A percentile compares a stretch with the other conserved stretches of the same genome.
phyloP scores from a whole-genome alignment of 2,888 invertebrate species.

The Galerucella calmariensis region DNA sequence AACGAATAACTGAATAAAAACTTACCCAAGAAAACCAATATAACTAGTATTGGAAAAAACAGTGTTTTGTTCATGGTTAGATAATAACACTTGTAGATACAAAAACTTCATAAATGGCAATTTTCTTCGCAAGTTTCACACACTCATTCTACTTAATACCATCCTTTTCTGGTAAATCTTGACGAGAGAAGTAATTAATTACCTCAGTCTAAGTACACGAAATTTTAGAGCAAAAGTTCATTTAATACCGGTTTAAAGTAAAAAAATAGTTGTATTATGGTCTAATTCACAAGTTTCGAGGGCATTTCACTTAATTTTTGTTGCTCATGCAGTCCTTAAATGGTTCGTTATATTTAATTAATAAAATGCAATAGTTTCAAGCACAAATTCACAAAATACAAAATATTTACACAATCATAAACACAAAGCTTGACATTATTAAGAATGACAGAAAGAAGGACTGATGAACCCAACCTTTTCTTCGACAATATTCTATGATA shows the following conservation, averaged over 20 bases:
- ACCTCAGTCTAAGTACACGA: constrained; percentile 23
- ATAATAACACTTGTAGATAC: constrained; percentile 18
- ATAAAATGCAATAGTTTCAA: neutral
- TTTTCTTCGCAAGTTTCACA: constrained; percentile 1
- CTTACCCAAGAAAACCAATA: constrained; percentile 22
- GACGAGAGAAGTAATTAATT: constrained; percentile 16
- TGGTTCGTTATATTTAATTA: constrained; percentile 3
- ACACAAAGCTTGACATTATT: constrained; percentile 31
- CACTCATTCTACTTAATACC: constrained; percentile 11
- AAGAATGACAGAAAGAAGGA: constrained; percentile 15
- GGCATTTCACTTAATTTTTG: neutral
- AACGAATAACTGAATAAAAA: constrained; percentile 9
- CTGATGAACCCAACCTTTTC: constrained; percentile 20
- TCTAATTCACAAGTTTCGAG: constrained; percentile 34
- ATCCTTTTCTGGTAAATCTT: constrained; percentile 8
- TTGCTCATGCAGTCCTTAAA: neutral
- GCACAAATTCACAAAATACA: constrained; percentile 6
- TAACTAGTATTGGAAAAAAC: constrained; percentile 4
- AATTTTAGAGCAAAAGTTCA: constrained; percentile 47
- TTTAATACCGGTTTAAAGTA: constrained; percentile 42
- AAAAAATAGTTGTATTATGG: constrained; percentile 29
- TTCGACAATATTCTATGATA: neutral
- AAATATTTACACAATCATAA: constrained; percentile 34
- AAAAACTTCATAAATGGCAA: constrained; percentile 23
- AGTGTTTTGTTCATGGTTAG: constrained; percentile 29